Evolutionary conservation across 2,888 invertebrate genomes (phyloP).

Genomic region (Nemotelus nigrinus): DNA sequence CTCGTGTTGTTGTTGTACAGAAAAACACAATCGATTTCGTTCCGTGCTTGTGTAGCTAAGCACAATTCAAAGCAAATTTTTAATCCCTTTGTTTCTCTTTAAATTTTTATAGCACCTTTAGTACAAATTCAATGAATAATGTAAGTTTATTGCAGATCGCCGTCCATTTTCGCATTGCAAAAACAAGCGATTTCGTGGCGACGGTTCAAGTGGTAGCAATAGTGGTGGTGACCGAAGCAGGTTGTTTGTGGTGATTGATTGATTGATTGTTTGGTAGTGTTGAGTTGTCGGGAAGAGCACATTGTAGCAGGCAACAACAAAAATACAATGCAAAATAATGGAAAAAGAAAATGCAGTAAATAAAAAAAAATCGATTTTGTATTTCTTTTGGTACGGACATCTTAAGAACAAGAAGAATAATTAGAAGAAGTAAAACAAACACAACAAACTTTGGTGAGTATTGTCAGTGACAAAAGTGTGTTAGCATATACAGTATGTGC

Average conservation of each 20-base stretch:
- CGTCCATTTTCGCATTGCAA: neutral
- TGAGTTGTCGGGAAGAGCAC: conserved; percentile 28
- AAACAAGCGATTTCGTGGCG: conserved; percentile 18
- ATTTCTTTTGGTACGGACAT: neutral
- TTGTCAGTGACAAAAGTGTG: too few species aligned
- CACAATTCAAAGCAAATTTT: conserved; percentile 26
- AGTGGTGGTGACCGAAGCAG: conserved; percentile 20
- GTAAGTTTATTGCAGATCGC: too few species aligned
- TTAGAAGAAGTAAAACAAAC: too few species aligned
- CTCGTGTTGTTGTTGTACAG: neutral
- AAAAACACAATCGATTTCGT: neutral
- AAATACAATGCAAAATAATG: conserved; percentile 40
- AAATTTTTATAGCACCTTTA: too few species aligned
- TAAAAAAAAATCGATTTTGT: conserved; percentile 29
- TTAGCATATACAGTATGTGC: too few species aligned
- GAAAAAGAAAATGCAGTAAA: conserved; percentile 16
- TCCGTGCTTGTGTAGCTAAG: neutral
- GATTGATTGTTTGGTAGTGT: neutral
- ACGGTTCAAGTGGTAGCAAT: conserved; percentile 20
- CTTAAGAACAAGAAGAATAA: too few species aligned
- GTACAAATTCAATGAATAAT: too few species aligned
- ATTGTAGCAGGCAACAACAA: conserved; percentile 41
- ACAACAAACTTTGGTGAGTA: too few species aligned
- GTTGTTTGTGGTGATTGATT: neutral
- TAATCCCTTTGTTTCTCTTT: neutral